Base-by-base conservation (phyloP, 2,888 invertebrate species). In the Drosophila meridiana region DNA sequence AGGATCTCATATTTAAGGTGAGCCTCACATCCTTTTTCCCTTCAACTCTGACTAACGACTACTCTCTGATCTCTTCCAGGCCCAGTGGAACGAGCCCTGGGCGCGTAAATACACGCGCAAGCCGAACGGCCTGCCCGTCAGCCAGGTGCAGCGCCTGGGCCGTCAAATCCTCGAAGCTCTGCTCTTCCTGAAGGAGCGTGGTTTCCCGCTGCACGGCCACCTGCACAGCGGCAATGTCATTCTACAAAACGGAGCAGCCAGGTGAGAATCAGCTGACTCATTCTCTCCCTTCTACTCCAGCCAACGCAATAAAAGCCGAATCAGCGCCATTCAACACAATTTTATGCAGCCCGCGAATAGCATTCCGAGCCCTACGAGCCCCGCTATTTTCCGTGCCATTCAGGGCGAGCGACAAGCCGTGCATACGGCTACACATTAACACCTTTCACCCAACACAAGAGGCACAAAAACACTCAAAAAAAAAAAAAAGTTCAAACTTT, bases 221-320 rank as follows among this genome's bases (percentile, higher is more conserved):
- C 94, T 98, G 80, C 98, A 98, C 93, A 96, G 97, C 61, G 98
- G 98, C 45, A 98, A 98, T 93, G 96, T 98, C 34, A 96, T 98
- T 79, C 95, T 98, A 48, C 98, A 98, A 91, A 98, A 98, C 92
- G 98, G 98, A 28, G 97, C 97, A 1, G 98, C 98, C 57, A 95
- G 98, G 96, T 96, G 89, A 92, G 92, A 73, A 28, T 6, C 20
- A 6, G 26, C 36, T 6, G 28, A 13, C 26, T 13, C 47, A 40
- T 45, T 57, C 32, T 11, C 2, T 26, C 11, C 2, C 26, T 26
- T 45, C 2, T 6, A 8, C 30, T 9, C 0, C 14, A 13, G 14
- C 40, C 13, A 50, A 28, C 38, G 55, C 64, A 63, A 71, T 70
- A 69, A 80, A 76, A 59, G 55, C 52, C 7, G 6, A 76, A 85